phyloP scores from a whole-genome alignment of 2,888 invertebrate genomes.

The Tromatobia lineatoria region DNA sequence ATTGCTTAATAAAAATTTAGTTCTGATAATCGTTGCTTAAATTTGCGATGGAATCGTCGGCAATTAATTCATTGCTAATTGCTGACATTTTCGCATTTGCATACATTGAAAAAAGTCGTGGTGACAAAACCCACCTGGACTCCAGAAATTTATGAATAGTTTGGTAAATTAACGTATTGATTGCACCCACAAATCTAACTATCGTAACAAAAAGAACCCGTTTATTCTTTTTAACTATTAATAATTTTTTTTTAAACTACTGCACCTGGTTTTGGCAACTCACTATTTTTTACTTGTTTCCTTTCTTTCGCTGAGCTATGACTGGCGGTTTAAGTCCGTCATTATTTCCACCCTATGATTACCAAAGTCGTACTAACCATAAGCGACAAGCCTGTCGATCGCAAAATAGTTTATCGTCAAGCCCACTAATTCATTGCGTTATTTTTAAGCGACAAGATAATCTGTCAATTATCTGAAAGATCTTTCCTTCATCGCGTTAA shows the following conservation, averaged over 20 bases:
- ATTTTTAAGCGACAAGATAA: background rate
- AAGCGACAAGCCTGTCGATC: background rate
- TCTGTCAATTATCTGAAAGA: background rate
- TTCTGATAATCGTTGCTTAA: background rate
- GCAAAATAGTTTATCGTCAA: background rate
- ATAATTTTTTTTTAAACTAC: no score
- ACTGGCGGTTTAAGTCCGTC: no score
- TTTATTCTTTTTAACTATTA: no score
- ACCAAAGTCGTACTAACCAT: background rate
- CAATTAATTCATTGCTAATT: background rate
- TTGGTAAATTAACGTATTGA: no score
- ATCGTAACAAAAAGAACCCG: no score
- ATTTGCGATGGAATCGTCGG: background rate
- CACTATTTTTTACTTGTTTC: no score
- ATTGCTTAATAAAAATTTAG: constrained; percentile 2
- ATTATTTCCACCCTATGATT: no score
- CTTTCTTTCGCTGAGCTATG: no score
- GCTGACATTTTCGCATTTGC: no score
- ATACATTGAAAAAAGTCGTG: no score
- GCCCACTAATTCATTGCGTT: background rate
- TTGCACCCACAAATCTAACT: no score
- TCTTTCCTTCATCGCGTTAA: background rate
- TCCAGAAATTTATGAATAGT: background rate
- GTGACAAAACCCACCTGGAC: background rate
- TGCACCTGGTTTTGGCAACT: no score